phyloP scores from a whole-genome alignment of 2,888 invertebrate species.

The Clitarchus hookeri region DNA sequence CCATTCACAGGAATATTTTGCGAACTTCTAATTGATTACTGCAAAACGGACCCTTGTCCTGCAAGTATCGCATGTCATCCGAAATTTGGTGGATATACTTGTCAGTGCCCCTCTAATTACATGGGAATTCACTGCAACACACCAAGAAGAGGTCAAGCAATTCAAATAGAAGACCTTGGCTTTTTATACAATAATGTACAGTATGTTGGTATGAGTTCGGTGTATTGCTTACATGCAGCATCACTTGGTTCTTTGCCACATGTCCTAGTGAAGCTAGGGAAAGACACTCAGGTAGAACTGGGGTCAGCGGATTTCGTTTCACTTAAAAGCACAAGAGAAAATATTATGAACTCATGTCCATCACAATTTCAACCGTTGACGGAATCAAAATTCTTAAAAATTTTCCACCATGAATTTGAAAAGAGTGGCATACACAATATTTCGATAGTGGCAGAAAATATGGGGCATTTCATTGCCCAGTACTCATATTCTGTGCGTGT shows the following conservation, averaged over 20 bases:
- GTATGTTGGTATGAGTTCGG: not conserved
- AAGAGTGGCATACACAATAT: not conserved
- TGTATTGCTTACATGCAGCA: not conserved
- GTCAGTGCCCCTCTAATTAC: not conserved
- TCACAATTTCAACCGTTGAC: not conserved
- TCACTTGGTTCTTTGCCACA: not conserved
- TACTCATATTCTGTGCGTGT: not conserved
- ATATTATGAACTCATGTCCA: not conserved
- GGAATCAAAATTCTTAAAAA: not conserved
- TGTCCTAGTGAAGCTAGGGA: not conserved
- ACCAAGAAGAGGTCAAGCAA: not conserved
- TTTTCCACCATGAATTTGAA: not conserved
- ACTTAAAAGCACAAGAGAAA: not conserved
- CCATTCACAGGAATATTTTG: not conserved
- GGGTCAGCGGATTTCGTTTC: not conserved
- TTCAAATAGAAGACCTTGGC: not conserved
- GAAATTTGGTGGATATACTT: not conserved
- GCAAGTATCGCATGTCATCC: not conserved
- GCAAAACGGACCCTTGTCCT: not conserved
- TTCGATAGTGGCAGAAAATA: not conserved
- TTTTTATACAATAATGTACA: not conserved
- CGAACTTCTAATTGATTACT: not conserved
- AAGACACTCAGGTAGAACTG: not conserved
- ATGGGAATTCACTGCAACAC: slow-evolving; percentile 18
- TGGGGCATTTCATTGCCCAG: not conserved